A percentile compares a stretch with the other conserved stretches of the same genome.
phyloP scores from a whole-genome alignment of 2,888 invertebrate genomes.

The Monoplex corrugatus region DNA sequence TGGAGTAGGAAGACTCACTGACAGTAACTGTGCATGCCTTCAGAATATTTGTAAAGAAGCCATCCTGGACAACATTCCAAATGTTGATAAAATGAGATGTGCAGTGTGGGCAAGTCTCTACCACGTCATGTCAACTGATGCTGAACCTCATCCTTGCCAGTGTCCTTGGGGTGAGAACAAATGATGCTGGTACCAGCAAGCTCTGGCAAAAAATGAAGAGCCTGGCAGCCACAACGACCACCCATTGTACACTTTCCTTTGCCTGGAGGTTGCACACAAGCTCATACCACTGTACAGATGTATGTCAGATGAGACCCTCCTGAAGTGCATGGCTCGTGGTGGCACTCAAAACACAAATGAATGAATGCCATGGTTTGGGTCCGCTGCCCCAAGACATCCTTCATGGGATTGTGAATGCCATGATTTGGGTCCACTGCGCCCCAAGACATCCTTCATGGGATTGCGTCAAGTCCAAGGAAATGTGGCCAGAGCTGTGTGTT shows the following conservation, averaged over 20 bases:
- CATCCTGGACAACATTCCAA: background rate
- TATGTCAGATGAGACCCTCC: conserved; percentile 4
- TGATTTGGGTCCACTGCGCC: no score
- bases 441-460: conserved; percentile 15
- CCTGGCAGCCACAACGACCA: conserved; percentile 29
- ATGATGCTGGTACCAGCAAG: conserved; percentile 27
- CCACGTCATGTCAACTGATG: conserved; percentile 34
- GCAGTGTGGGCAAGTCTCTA: conserved; percentile 28
- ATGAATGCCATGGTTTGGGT: no score
- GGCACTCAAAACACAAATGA: conserved; percentile 33
- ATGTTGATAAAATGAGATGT: background rate
- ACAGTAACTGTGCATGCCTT: background rate
- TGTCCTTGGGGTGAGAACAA: background rate
- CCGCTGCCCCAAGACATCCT: no score
- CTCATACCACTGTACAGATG: background rate
- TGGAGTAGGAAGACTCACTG: conserved; percentile 28
- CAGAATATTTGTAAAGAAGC: background rate
- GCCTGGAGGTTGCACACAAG: background rate
- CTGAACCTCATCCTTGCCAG: background rate
- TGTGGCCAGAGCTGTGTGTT: background rate
- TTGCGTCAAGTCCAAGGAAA: background rate
- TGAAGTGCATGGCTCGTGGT: conserved; percentile 11
- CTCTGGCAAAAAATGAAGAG: background rate
- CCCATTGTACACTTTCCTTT: background rate
- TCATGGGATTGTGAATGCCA: no score